Conservation (phyloP, 2,113 vertebrate genomes). For the Serranochromis macrocephalus region DNA sequence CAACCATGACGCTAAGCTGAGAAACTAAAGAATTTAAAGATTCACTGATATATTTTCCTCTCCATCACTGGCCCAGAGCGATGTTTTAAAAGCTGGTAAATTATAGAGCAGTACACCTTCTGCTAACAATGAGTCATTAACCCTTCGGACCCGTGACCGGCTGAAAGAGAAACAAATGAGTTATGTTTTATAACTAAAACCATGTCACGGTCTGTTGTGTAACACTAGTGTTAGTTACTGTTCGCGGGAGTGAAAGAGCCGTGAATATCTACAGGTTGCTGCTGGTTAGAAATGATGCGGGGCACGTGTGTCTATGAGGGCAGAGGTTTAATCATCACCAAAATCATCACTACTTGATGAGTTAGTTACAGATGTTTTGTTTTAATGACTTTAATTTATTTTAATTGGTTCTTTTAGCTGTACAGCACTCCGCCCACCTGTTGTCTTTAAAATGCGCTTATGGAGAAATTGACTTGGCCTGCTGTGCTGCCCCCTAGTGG, state of each 20-base stretch:
- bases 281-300: neutral
- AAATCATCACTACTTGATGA: neutral
- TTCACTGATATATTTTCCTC: neutral
- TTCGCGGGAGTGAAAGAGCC: neutral
- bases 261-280: neutral
- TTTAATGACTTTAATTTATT: neutral
- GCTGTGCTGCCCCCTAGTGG: neutral
- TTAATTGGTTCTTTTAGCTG: neutral
- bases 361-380: neutral
- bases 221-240: accelerated
- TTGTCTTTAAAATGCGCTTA: neutral
- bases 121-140: neutral
- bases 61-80: neutral
- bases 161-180: neutral
- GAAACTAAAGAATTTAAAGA: neutral
- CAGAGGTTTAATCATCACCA: neutral
- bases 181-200: neutral
- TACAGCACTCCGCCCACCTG: neutral
- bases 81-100: accelerated
- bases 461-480: neutral
- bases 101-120: neutral
- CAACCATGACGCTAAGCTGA: accelerated
- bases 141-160: accelerated
- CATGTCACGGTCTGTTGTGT: neutral
- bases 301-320: neutral